phyloP scores from a whole-genome alignment of 1,140 invertebrate species.

The Drosophila punjabiensis region DNA sequence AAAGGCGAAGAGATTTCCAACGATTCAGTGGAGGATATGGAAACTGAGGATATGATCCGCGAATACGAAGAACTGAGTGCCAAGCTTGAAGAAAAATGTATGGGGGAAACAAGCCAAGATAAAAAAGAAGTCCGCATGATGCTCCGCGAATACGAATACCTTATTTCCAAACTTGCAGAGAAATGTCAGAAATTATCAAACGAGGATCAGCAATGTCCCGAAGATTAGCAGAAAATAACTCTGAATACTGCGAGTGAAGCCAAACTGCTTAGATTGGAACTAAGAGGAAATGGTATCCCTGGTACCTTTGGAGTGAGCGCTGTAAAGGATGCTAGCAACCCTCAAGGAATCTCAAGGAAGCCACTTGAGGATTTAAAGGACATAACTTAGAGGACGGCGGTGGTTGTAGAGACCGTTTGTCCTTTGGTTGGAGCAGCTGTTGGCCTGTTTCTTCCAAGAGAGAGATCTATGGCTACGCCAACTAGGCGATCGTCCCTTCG shows the following conservation, averaged over 20 bases:
- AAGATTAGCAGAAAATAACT: background rate
- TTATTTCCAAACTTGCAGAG: background rate
- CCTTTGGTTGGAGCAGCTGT: constrained; percentile 6
- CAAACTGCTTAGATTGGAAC: background rate
- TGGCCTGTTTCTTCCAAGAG: background rate
- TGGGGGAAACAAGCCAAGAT: background rate
- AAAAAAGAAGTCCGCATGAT: background rate
- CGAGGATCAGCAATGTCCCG: too few species aligned
- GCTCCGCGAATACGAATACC: background rate
- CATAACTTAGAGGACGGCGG: background rate
- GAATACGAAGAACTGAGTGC: background rate
- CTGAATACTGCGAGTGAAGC: background rate
- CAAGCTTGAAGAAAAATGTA: background rate
- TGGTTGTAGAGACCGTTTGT: background rate
- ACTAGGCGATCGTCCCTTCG: constrained; percentile 94
- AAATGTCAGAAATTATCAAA: background rate
- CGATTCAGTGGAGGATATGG: too few species aligned
- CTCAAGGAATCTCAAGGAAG: background rate
- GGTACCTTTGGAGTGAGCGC: background rate
- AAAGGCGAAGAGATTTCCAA: too few species aligned
- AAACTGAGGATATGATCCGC: background rate
- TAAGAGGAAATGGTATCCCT: background rate
- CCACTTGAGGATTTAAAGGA: background rate
- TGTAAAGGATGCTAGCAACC: background rate
- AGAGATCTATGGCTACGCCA: constrained; percentile 89